phyloP scores from a whole-genome alignment of 2,888 invertebrate species.

The Julus scanicus region DNA sequence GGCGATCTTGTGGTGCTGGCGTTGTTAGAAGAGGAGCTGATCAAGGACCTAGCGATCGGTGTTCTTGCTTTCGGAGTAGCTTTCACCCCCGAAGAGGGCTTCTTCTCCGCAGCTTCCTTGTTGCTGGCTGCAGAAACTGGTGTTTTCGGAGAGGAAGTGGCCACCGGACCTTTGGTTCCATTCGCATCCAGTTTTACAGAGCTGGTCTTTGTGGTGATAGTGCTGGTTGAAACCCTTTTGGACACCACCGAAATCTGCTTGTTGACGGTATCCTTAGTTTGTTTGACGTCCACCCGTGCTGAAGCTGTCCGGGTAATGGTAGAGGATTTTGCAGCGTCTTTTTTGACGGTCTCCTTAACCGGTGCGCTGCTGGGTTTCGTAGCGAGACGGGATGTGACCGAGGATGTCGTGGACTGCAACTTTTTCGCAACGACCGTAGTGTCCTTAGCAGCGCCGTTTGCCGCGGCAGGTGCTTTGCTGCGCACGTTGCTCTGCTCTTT shows the following conservation, averaged over 20 bases:
- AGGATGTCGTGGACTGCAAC: conserved; percentile 26
- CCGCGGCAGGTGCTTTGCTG: conserved; percentile 62
- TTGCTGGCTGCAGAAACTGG: not conserved
- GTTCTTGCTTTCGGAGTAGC: conserved; percentile 9
- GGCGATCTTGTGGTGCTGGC: not conserved
- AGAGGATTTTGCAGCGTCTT: conserved; percentile 56
- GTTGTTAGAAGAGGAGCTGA: not conserved
- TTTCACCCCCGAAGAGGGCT: not conserved
- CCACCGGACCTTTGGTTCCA: not conserved
- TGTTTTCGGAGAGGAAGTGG: conserved; percentile 38
- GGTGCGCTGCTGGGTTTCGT: conserved; percentile 58
- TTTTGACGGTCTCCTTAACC: conserved; percentile 55
- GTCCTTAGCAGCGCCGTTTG: conserved; percentile 60
- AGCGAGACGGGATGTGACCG: conserved; percentile 60
- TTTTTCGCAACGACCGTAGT: conserved; percentile 60
- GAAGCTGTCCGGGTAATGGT: conserved; percentile 56
- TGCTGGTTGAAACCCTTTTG: conserved; percentile 31
- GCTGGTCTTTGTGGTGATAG: not conserved
- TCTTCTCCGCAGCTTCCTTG: conserved; percentile 10
- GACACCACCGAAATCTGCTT: conserved; percentile 51
- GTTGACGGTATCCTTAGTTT: conserved; percentile 58
- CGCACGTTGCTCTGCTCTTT: conserved; percentile 20
- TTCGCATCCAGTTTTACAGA: not conserved
- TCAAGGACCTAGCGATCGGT: not conserved
- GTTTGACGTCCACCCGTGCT: conserved; percentile 63